Base-by-base conservation (phyloP, 2,888 invertebrate genomes). In the Pseudoips prasinana region DNA sequence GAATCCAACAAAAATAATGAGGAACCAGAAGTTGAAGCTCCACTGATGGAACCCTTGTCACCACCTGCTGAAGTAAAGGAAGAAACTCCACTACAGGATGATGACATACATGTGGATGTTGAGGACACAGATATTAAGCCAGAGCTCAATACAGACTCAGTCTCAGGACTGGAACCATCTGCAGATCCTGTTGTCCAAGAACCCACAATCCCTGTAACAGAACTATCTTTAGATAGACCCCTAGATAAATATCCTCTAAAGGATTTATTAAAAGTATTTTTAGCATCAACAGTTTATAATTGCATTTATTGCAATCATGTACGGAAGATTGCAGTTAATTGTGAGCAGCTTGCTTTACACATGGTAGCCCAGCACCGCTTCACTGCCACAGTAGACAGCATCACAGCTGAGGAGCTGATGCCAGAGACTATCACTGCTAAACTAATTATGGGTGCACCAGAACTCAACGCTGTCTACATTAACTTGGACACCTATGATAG, bases 261-360 rank as follows among this genome's bases (percentile, higher is more conserved):
- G 57, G 90, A 93, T 41, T 86, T 96, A 41, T 68, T 96, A 18
- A 94, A 94, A 65, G 92, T 93, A 46, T 95, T 95, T 74, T 81
- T 96, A 29, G 87, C 90, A 46, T 90, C 92, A 7, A 94, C 95
- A 0, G 91, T 92, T 61, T 84, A 91, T 4, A 88, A 89, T 41
- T 96, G 96, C 71, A 91, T 95, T 34, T 96, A 95, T 72, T 96
- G 96, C 65, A 95, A 96, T 67, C 95, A 96, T 83, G 95, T 95
- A 0, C 90, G 95, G 9, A 94, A 94, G 58, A 95, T 96, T 52
- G 94, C 95, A 7, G 95, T 96, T 0, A 95, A 96, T 73, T 95
- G 94, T 29, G 92, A 93, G 69, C 94, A 95, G 61, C 82, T 96
- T 29, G 93, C 93, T 4, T 74, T 95, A 22, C 96, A 96, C 67